phyloP scores from a whole-genome alignment of 1,140 invertebrate species.

The Drosophila ironensis region DNA sequence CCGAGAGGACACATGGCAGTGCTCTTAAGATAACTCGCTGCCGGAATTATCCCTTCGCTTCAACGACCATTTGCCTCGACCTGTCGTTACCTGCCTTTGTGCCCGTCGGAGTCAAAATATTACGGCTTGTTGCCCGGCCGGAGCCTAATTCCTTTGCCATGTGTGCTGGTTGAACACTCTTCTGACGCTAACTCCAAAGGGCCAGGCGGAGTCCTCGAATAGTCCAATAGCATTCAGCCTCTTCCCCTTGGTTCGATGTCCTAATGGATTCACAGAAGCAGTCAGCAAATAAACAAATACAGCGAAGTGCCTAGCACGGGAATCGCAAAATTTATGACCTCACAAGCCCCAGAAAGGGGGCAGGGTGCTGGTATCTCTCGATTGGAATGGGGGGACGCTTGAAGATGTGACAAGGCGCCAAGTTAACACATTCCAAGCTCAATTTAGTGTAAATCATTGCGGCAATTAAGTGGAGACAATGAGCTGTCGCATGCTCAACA shows the following conservation, averaged over 20 bases:
- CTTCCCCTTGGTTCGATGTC: background rate
- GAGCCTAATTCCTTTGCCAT: constrained; percentile 3
- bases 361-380: background rate
- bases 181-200: constrained; percentile 5
- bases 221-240: background rate
- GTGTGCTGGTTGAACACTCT: background rate
- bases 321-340: constrained; percentile 17
- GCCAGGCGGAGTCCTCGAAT: background rate
- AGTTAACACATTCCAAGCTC: constrained; percentile 59
- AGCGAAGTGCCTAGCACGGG: background rate
- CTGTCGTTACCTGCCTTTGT: constrained; percentile 6
- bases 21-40: constrained; percentile 12
- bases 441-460: constrained; percentile 61
- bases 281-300: constrained; percentile 40
- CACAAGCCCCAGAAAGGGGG: background rate
- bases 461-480: constrained; percentile 38
- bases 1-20: background rate
- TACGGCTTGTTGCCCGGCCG: constrained; percentile 33
- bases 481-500: background rate
- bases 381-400: background rate
- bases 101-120: constrained; percentile 47
- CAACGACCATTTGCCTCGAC: constrained; percentile 25
- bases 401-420: constrained; percentile 20
- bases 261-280: constrained; percentile 27
- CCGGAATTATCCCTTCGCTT: constrained; percentile 58